Base-by-base conservation (phyloP, 2,888 invertebrate genomes). In the Ophioninae sp. region DNA sequence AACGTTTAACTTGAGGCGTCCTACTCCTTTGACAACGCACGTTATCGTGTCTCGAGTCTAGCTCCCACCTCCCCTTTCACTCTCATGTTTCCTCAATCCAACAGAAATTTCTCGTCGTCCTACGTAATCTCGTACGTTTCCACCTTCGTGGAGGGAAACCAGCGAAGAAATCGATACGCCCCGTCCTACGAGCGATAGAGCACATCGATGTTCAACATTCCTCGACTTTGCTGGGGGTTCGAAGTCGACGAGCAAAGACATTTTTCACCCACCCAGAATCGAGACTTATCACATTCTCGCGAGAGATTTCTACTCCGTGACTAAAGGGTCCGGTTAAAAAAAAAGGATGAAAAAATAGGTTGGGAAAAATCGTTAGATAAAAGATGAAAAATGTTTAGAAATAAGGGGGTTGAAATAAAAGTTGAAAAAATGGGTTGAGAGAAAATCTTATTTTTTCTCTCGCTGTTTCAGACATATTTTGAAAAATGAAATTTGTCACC, bases 151-250 rank as follows among this genome's bases (percentile, higher is more conserved):
- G 10, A 65, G 58, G 44, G 30, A 65, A 44, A 23, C 73, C 22
- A 64, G 58, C 65, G 22, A 56, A 74, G 56, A 61, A 78, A 83
- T 83, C 83, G 83, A 81, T 83, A 83, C 74, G 81, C 65, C 61
- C 68, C 74, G 65, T 77, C 68, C 72, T 51, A 20, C n/a, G 65
- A 74, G 69, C 80, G 77, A 83, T 59, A 41, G 69, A 69, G 72
- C 58, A 77, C 68, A 74, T 71, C 77, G 58, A 69, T 69, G 68
- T 72, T 79, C 61, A 65, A 79, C 67, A 69, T 59, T 22, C 79
- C 37, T 39, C 51, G 61, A 76, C 65, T 75, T 81, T 41, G 65
- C 75, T 22, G 39, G 30, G 75, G 51, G 39, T 22, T 71, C 22
- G 56, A 37, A 64, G 71, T 78, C 78, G 71, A 64, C 51, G 78